Percentiles rank a stretch among this genome's conserved stretches.
Evolutionary conservation across 2,888 invertebrate genomes (phyloP).

Genomic region (Drosophila testacea): DNA sequence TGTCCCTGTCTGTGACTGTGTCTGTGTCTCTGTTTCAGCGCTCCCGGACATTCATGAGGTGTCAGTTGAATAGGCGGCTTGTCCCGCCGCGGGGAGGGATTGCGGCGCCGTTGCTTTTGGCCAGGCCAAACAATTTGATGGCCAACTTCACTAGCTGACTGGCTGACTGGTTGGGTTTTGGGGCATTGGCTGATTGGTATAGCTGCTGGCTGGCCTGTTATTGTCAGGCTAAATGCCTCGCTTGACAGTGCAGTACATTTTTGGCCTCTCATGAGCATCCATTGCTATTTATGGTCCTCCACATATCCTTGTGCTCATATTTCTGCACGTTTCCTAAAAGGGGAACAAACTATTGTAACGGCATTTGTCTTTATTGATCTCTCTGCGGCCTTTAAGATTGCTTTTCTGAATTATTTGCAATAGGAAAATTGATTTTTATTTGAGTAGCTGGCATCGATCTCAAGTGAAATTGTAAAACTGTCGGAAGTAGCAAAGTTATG

Average conservation of each 20-base stretch:
- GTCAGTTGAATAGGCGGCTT: conserved; percentile 58
- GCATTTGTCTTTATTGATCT: conserved; percentile 32
- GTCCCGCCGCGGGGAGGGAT: background rate
- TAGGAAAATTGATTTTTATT: background rate
- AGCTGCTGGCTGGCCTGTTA: conserved; percentile 55
- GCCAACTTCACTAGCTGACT: conserved; percentile 59
- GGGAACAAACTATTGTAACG: conserved; percentile 13
- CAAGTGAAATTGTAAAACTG: background rate
- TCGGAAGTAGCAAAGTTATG: too few species aligned
- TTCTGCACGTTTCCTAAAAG: conserved; percentile 3
- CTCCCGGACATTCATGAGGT: conserved; percentile 74
- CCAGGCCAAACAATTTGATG: conserved; percentile 69
- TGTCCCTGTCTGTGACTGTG: conserved; percentile 9
- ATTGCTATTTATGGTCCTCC: conserved; percentile 55
- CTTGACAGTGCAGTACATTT: conserved; percentile 72
- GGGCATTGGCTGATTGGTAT: conserved; percentile 53
- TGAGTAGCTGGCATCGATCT: background rate
- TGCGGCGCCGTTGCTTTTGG: conserved; percentile 22
- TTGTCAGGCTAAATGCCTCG: conserved; percentile 77
- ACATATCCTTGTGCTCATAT: conserved; percentile 10
- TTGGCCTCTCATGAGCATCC: conserved; percentile 52
- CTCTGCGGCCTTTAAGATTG: conserved; percentile 14
- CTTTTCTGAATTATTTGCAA: background rate
- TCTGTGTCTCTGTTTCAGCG: conserved; percentile 36
- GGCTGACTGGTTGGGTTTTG: conserved; percentile 25